These are phyloP conservation scores for Epizoanthus stellaris DNA, from an alignment of 92 coral and sea anemone species.

Conservation along the genomic window DNA sequence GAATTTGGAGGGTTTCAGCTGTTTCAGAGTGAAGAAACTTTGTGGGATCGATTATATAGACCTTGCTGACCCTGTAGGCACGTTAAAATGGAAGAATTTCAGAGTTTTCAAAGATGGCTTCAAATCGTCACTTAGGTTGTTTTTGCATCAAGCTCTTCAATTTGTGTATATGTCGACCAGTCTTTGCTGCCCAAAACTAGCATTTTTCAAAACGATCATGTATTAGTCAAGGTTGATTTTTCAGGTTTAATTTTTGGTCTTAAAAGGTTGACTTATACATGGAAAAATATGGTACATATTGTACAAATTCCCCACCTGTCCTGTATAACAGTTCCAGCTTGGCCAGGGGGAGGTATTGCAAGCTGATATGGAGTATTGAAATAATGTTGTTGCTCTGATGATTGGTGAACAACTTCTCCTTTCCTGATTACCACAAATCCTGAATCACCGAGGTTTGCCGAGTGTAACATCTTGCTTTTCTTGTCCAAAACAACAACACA, in stretches of 20 bases:
- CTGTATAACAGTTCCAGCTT: conserved; percentile 92
- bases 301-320: conserved; percentile 78
- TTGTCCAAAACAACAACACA: conserved; percentile 93
- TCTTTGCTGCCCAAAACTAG: too few species aligned
- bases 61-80: too few species aligned
- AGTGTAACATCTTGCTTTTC: conserved; percentile 86
- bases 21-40: too few species aligned
- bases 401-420: conserved; percentile 88
- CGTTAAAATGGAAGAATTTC: too few species aligned
- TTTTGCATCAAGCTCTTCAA: too few species aligned
- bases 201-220: too few species aligned
- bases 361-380: conserved; percentile 97
- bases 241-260: neutral
- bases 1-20: too few species aligned
- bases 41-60: too few species aligned
- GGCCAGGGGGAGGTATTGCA: conserved; percentile 97
- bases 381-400: conserved; percentile 94
- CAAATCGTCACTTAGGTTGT: too few species aligned
- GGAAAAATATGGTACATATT: neutral
- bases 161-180: too few species aligned
- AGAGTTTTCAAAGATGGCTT: too few species aligned
- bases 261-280: neutral
- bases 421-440: conserved; percentile 90
- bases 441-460: conserved; percentile 94
- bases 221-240: too few species aligned